Evolutionary conservation across 2,797 vertebrate genomes (phyloP).

Genomic region (Rhincodon typus): DNA sequence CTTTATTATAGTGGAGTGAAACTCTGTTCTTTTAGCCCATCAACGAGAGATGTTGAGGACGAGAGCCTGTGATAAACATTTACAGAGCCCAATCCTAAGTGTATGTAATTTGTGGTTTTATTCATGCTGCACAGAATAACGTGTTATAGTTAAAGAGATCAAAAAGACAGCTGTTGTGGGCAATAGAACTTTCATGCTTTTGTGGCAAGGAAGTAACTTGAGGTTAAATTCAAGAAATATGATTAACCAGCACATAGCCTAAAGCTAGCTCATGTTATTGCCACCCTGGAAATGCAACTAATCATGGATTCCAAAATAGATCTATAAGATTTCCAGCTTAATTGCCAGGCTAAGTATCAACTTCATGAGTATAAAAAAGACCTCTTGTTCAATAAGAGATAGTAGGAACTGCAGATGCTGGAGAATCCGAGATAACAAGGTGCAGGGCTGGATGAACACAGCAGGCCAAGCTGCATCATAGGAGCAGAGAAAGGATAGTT

Average conservation of each 20-base stretch:
- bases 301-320: neutral
- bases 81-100: neutral
- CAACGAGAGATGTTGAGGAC: neutral
- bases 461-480: too few species aligned
- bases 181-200: neutral
- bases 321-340: neutral
- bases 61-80: neutral
- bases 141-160: neutral
- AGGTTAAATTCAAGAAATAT: neutral
- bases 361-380: neutral
- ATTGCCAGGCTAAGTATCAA: neutral
- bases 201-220: neutral
- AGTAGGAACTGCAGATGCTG: too few species aligned
- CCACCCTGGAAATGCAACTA: neutral
- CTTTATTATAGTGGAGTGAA: neutral
- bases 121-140: neutral
- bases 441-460: too few species aligned
- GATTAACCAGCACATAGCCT: neutral
- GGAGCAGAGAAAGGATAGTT: too few species aligned
- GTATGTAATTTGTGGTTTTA: neutral
- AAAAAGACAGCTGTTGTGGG: neutral
- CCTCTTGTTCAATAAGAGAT: neutral
- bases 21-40: neutral
- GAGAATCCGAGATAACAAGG: too few species aligned
- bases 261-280: neutral